Percentiles rank a stretch among this genome's conserved stretches.
Evolutionary conservation across 2,797 vertebrate species (phyloP).

Genomic region (Hippoglossus hippoglossus): DNA sequence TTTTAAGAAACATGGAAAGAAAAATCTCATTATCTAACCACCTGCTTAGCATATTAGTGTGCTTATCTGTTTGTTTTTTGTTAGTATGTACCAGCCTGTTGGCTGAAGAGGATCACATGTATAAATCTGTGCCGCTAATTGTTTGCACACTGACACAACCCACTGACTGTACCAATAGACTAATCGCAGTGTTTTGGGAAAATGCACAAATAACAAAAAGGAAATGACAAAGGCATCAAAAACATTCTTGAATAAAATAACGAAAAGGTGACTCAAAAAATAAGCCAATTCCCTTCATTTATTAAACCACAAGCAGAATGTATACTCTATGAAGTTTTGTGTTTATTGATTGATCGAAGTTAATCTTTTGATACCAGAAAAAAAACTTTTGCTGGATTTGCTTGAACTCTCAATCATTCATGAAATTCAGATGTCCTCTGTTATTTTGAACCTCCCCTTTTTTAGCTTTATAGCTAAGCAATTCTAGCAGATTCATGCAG

Average conservation of each 20-base stretch:
- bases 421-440: background rate
- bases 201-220: background rate
- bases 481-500: constrained; percentile 22
- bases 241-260: too few species aligned
- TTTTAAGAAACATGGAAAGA: background rate
- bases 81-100: constrained; percentile 26
- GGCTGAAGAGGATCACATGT: constrained; percentile 35
- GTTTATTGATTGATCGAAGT: too few species aligned
- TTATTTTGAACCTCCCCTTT: constrained; percentile 9
- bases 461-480: constrained; percentile 16
- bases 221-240: background rate
- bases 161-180: background rate
- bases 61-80: too few species aligned
- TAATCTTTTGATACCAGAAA: background rate
- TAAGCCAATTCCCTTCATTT: background rate
- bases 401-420: background rate
- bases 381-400: background rate
- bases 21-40: constrained; percentile 23
- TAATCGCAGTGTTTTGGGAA: background rate
- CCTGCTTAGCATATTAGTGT: constrained; percentile 14
- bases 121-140: constrained; percentile 24
- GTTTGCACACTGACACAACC: constrained; percentile 3
- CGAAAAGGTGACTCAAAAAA: background rate
- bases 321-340: too few species aligned
- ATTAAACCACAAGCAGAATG: too few species aligned